Evolutionary conservation across 1,140 invertebrate species (phyloP), one percentile per base, ranked within the genome.

Genomic region (Eriosoma lanigerum): DNA sequence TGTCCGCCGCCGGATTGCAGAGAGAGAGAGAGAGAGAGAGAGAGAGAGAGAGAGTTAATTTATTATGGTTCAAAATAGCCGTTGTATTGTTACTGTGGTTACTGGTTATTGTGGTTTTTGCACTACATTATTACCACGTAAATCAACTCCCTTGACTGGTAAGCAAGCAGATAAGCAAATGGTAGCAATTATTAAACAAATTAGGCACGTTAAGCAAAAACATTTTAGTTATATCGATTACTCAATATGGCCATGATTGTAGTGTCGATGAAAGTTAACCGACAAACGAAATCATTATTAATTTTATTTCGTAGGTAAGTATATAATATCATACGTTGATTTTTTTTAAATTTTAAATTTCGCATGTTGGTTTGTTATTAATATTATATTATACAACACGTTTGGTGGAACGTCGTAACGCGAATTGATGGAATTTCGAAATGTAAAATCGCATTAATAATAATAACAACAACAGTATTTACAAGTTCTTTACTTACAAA

Each of bases 401-500:
- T 38, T 38, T 38, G 32, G 32, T 1, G 9, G 32, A 64, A 4
- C 32, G 32, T 64, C 32, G n/a, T 9, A n/a, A 64, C 10, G 32
- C 21, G 62, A 64, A 44, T n/a, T 19, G 3, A 38, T 38, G 8
- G n/a, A n/a, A n/a, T n/a, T 32, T 62, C 15, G 62, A 21, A 38
- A 44, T 38, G 32, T 17, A 1, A n/a, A 19, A 1, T 1, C 10
- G 46, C 46, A 1, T 48, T 38, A 38, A 64, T 6, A 62, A 29
- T n/a, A 64, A 44, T 10, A 64, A 38, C 38, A 64, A 46, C 21
- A 70, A 70, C 66, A 29, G 66, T 50, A 70, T 70, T 48, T 70
- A 70, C 66, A 48, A 29, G 44, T 70, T 48, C n/a, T 76, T 38
- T 78, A 94, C 93, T 94, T 93, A 94, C 93, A 90, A 94, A 94